Evolutionary conservation across 2,888 invertebrate genomes (phyloP).

Genomic region (Prenolepis imparis): DNA sequence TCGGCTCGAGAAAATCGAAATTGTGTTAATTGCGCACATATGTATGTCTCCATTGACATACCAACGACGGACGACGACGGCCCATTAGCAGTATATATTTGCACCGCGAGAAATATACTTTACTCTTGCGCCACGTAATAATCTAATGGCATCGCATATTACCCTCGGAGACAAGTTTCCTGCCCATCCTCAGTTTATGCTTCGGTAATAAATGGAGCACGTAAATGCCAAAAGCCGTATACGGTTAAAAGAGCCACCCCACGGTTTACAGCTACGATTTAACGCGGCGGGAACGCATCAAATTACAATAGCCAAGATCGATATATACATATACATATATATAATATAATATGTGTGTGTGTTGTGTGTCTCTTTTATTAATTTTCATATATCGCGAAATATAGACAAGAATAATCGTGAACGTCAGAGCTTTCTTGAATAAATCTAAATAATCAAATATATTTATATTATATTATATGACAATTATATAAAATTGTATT

Average conservation of each 20-base stretch:
- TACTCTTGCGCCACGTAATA: conserved; percentile 49
- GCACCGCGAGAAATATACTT: conserved; percentile 45
- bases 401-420: too few species aligned
- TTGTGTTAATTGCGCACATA: conserved; percentile 17
- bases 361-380: not conserved
- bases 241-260: conserved; percentile 27
- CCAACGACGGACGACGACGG: not conserved
- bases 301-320: conserved; percentile 23
- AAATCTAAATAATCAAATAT: too few species aligned
- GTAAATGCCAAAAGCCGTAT: conserved; percentile 51
- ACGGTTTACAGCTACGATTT: conserved; percentile 25
- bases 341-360: not conserved
- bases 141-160: conserved; percentile 52
- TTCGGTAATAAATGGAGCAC: conserved; percentile 47
- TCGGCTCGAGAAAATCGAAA: conserved; percentile 22
- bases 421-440: too few species aligned
- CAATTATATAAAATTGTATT: not conserved
- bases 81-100: conserved; percentile 50
- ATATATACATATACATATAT: not conserved
- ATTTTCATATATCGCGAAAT: not conserved
- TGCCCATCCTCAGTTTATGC: conserved; percentile 55
- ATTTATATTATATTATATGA: too few species aligned
- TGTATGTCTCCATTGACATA: conserved; percentile 6
- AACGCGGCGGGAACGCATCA: conserved; percentile 10
- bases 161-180: conserved; percentile 40